Evolutionary conservation across 2,113 vertebrate genomes (phyloP).

Genomic region (Pygoscelis antarcticus): DNA sequence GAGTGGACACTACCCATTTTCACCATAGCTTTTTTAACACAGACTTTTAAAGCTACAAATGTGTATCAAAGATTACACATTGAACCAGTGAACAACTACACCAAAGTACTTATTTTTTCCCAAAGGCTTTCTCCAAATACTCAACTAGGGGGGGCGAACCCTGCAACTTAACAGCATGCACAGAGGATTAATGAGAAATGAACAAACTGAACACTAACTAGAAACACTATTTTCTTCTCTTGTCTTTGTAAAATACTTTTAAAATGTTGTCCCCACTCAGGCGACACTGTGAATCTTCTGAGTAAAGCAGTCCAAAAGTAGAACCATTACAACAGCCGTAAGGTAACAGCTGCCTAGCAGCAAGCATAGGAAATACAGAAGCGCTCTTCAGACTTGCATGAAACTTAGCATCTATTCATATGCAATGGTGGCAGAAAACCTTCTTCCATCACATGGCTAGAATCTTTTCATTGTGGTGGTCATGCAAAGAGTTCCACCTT

Average conservation of each 20-base stretch:
- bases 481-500: background rate
- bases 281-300: background rate
- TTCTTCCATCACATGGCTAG: background rate
- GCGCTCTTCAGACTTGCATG: background rate
- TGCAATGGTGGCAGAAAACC: background rate
- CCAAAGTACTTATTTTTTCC: background rate
- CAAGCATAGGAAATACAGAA: background rate
- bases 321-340: background rate
- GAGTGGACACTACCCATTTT: background rate
- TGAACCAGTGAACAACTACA: background rate
- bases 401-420: background rate
- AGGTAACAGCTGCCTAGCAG: background rate
- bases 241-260: background rate
- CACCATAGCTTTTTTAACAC: background rate
- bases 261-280: background rate
- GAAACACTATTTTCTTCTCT: background rate
- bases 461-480: background rate
- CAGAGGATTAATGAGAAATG: background rate
- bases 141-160: accelerated
- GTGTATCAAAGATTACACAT: background rate
- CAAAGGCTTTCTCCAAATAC: background rate
- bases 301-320: background rate
- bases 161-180: background rate
- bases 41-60: background rate
- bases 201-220: background rate